Percentiles rank a stretch among this genome's conserved stretches.
Conservation (phyloP, 64 coral and sea anemone species). For the Cladopsammia gracilis region DNA sequence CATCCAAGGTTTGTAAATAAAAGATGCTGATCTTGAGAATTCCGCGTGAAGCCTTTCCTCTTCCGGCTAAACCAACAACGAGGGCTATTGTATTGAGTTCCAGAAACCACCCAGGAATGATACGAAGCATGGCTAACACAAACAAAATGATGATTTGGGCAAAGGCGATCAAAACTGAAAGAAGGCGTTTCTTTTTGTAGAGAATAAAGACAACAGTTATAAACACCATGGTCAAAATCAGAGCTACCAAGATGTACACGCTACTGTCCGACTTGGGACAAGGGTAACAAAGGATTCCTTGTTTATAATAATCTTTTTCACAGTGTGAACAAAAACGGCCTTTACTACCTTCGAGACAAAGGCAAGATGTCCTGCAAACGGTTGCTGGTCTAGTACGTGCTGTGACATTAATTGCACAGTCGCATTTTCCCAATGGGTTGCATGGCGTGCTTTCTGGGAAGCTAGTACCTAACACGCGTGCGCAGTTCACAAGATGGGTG, state of each 20-base stretch:
- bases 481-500: constrained; percentile 67
- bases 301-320: constrained; percentile 55
- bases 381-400: neutral
- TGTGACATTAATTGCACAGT: neutral
- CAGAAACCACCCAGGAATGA: constrained; percentile 85
- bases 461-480: neutral
- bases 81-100: constrained; percentile 67
- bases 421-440: constrained; percentile 52
- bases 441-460: neutral
- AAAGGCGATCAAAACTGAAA: constrained; percentile 38
- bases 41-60: constrained; percentile 37
- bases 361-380: constrained; percentile 22
- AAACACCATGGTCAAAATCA: constrained; percentile 21
- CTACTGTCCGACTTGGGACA: constrained; percentile 30
- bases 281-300: constrained; percentile 33
- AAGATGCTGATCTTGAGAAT: constrained; percentile 78
- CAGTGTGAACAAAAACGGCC: constrained; percentile 63
- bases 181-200: constrained; percentile 45
- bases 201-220: constrained; percentile 26
- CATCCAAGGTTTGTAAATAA: constrained; percentile 85
- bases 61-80: constrained; percentile 69
- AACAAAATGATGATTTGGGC: constrained; percentile 46
- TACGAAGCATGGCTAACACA: constrained; percentile 27
- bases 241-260: constrained; percentile 37
- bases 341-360: constrained; percentile 42